These are phyloP conservation scores for Hydrocynus forskahlii DNA, from an alignment of 2,797 vertebrate genomes.

Conservation along the genomic window DNA sequence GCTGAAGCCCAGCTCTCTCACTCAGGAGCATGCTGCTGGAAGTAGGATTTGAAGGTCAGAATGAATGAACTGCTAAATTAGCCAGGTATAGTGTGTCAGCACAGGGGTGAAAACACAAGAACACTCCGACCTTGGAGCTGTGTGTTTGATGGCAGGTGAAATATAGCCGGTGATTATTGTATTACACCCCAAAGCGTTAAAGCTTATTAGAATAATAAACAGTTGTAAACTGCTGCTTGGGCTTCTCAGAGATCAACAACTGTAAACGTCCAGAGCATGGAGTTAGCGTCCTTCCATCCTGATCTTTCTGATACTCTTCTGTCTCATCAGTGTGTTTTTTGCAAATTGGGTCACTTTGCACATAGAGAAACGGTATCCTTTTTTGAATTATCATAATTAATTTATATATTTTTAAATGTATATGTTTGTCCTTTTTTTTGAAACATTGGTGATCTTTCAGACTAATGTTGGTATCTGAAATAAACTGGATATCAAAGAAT, in stretches of 20 bases:
- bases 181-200: no score
- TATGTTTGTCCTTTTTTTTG: no score
- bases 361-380: no score
- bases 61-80: slow-evolving; percentile 28
- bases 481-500: background rate
- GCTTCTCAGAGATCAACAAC: background rate
- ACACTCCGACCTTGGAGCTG: background rate
- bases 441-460: background rate
- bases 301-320: no score
- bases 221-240: background rate
- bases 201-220: no score
- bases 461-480: background rate
- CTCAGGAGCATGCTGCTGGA: background rate
- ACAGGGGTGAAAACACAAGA: background rate
- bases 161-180: no score
- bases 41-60: slow-evolving; percentile 34
- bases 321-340: no score
- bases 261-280: background rate
- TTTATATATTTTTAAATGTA: no score
- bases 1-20: slow-evolving; percentile 10
- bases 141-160: background rate
- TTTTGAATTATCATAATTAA: no score
- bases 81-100: background rate
- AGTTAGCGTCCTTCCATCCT: background rate
- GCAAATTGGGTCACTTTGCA: no score